A percentile compares a stretch with the other conserved stretches of the same genome.
Conservation (phyloP, 2,797 vertebrate genomes). For the Lateolabrax maculatus region DNA sequence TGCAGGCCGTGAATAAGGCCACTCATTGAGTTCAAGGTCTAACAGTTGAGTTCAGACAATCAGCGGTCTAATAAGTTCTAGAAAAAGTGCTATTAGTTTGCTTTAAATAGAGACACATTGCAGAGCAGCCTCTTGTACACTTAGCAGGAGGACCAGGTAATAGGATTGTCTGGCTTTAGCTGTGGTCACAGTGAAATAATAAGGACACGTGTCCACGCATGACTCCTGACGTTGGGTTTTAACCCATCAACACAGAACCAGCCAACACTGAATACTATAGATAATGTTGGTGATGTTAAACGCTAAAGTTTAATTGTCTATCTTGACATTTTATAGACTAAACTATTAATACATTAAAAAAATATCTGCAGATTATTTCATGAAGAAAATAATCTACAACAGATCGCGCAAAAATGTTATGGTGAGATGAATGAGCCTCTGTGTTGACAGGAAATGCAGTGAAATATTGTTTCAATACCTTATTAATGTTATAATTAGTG, state of each 20-base stretch:
- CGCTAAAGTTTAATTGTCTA: constrained; percentile 1
- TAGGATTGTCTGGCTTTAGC: constrained; percentile 81
- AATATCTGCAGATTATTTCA: background rate
- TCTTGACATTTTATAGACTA: background rate
- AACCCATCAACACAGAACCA: constrained; percentile 26
- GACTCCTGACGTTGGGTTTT: constrained; percentile 56
- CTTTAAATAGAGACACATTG: constrained; percentile 78
- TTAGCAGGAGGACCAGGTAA: constrained; percentile 66
- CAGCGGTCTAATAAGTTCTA: constrained; percentile 26
- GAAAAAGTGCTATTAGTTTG: constrained; percentile 68
- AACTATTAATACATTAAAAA: background rate
- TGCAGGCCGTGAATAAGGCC: constrained; percentile 3
- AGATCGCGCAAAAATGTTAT: background rate
- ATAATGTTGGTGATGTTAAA: background rate
- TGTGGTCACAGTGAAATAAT: constrained; percentile 64
- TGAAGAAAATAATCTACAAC: background rate
- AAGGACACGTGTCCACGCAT: constrained; percentile 55
- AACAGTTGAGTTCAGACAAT: constrained; percentile 22
- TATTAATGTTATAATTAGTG: background rate
- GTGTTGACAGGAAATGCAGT: background rate
- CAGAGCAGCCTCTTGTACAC: constrained; percentile 43
- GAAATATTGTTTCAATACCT: constrained; percentile 13
- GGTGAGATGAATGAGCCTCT: background rate
- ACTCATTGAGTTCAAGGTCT: constrained; percentile 41
- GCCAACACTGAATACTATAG: background rate